Evolutionary conservation across 2,113 vertebrate species (phyloP), one percentile per base, ranked within the genome.

Genomic region (Limanda limanda): DNA sequence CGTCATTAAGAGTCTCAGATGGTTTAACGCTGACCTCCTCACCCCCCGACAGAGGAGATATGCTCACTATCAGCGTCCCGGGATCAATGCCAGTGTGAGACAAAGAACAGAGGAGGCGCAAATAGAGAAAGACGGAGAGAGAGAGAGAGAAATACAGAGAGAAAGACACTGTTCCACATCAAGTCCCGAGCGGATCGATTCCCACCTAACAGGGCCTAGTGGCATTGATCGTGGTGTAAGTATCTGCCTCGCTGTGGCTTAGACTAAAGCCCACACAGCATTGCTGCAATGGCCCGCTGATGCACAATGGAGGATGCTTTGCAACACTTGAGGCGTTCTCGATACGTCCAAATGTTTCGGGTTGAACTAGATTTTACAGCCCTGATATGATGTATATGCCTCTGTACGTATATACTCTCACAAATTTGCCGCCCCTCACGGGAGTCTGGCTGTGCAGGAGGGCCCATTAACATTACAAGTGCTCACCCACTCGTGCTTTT

Each of bases 201-300:
- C 67, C 71, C 86, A 89, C 80, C 87, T 83, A 88, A 90, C 88
- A 84, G 85, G 74, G 79, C 88, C 77, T 88, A 75, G 90, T 91
- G 79, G 82, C 89, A 94, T 94, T 88, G 92, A 94, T 93, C 40
- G 80, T 51, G 72, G 73, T 77, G 85, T 93, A 93, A 92, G 92
- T 89, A 92, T 85, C 88, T 86, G 87, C 84, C 78, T 78, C 9
- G 55, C 81, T 90, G 86, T 83, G 89, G 83, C 79, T 88, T 83
- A 88, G 35, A 77, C 65, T 35, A 79, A 76, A 84, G 82, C 82
- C 84, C 83, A 86, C 83, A 78, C 82, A 83, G 67, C 76, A 74
- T 54, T 13, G 51, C 76, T 31, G 70, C 66, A 81, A 54, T 75
- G 67, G 68, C 82, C 71, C 21, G 72, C 69, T 78, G 79, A 78